Base-by-base conservation (phyloP, 2,797 vertebrate genomes). In the Ambastaia sidthimunki region DNA sequence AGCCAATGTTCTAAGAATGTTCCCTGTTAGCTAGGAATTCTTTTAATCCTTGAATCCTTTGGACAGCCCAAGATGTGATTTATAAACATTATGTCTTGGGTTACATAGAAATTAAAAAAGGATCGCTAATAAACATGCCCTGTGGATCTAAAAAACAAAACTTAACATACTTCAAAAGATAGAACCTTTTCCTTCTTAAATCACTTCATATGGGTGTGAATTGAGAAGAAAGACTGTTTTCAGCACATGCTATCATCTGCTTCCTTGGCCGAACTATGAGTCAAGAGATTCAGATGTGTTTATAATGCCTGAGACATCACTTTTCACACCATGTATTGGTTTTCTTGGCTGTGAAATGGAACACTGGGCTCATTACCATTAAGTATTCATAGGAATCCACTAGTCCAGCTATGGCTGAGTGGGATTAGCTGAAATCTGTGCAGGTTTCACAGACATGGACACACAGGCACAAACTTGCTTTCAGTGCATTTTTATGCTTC, bases 361-460 rank as follows among this genome's bases (percentile, higher is more conserved):
- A 79, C 55, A 76, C 69, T 81, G 80, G 76, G 74, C 74, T 57
- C 31, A 28, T 68, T 85, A 57, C 76, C 68, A 72, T 83, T 75
- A 72, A 71, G 81, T 60, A 66, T 81, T 83, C 41, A 44, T 54
- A n/a, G 50, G 18, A 19, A 54, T 54, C 50, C 50, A 54, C 50
- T 54, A 54, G 50, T n/a, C 50, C 66, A 25, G 44, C 41, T 81
- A 44, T 11, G 41, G 18, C 50, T n/a, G 60, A 81, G 71, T 73
- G 82, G 79, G 68, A 76, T 81, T 85, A 54, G 83, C 73, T 81
- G 84, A 75, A 78, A 83, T 83, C 80, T 83, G 82, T 73, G 70
- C 18, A 18, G 16, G 6, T n/a, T 52, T 54, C 65, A 63, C 48
- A 44, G 25, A 34, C 13, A 16, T 37, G 15, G 47, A 52, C 25